phyloP scores from a whole-genome alignment of 2,113 vertebrate genomes.

The Phaethon lepturus region DNA sequence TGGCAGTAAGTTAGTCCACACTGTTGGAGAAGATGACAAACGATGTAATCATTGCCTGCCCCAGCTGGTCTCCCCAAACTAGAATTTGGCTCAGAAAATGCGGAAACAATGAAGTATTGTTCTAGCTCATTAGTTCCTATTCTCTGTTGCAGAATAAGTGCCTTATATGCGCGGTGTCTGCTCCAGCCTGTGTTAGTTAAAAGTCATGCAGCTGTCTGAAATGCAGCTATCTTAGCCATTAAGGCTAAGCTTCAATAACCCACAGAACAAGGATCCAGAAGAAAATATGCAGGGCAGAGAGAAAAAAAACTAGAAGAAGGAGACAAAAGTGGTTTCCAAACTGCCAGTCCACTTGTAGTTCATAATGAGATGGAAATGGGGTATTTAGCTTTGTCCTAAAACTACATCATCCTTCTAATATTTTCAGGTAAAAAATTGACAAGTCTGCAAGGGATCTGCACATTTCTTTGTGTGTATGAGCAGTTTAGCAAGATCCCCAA shows the following conservation, averaged over 20 bases:
- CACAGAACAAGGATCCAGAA: not conserved
- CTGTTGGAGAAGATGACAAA: not conserved
- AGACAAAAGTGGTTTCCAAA: not conserved
- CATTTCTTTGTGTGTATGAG: not conserved
- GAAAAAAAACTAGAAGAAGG: not conserved
- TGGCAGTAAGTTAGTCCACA: not conserved
- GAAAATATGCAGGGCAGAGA: not conserved
- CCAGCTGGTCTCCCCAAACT: not conserved
- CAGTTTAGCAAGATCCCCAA: not conserved
- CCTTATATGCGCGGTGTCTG: not conserved
- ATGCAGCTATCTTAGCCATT: not conserved
- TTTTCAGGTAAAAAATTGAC: not conserved
- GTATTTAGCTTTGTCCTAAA: not conserved
- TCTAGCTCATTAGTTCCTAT: not conserved
- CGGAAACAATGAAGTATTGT: not conserved
- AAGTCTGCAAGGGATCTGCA: not conserved
- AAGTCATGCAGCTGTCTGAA: not conserved
- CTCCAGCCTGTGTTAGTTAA: not conserved
- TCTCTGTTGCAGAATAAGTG: not conserved
- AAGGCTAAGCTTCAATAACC: not conserved
- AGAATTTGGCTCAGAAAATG: not conserved
- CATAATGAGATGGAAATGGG: not conserved
- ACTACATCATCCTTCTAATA: not conserved
- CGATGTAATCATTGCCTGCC: not conserved
- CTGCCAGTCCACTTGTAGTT: not conserved